Base-by-base conservation (phyloP, 2,888 invertebrate species). In the Digitonthophagus gazella region DNA sequence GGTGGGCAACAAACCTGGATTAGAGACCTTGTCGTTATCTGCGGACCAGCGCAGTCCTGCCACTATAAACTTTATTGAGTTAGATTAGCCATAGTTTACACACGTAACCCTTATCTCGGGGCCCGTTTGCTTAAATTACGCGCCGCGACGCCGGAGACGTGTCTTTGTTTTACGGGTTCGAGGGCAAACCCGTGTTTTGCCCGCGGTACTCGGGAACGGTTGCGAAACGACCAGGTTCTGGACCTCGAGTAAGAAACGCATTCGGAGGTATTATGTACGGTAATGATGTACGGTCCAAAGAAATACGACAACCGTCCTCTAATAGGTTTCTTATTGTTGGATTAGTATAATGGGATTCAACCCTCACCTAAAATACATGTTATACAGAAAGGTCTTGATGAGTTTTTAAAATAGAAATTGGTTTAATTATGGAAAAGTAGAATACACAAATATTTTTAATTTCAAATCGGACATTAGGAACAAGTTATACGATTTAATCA, bases 51-150 rank as follows among this genome's bases (percentile, higher is more conserved):
- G 82, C 82, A 82, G 83, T 82, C 81, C 82, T 82, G 82, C 82
- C 82, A 83, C 82, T 83, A 83, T 83, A 83, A 83, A 83, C 79
- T 83, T 83, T 83, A 83, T 83, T 82, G 82, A 82, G 82, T 82
- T 82, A 83, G 83, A 83, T 83, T 83, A 83, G 81, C 82, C 79
- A 82, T 82, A 83, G 82, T 83, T 83, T 83, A 83, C 82, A 82
- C 82, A 82, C 82, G 81, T 82, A 81, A 78, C 78, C 71, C 82
- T 83, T 82, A 82, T 83, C 83, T 78, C 79, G 78, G 80, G 78
- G 80, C 78, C 81, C 82, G 80, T 82, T 82, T 80, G 80, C 80
- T 80, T 80, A 81, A 81, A 81, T 81, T 81, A 80, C 80, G 80
- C 79, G 76, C 75, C 78, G 79, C 76, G 74, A 76, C 73, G 74